These are phyloP conservation scores for Xyliphius kryptos DNA, from an alignment of 2,113 vertebrate species.

Conservation along the genomic window DNA sequence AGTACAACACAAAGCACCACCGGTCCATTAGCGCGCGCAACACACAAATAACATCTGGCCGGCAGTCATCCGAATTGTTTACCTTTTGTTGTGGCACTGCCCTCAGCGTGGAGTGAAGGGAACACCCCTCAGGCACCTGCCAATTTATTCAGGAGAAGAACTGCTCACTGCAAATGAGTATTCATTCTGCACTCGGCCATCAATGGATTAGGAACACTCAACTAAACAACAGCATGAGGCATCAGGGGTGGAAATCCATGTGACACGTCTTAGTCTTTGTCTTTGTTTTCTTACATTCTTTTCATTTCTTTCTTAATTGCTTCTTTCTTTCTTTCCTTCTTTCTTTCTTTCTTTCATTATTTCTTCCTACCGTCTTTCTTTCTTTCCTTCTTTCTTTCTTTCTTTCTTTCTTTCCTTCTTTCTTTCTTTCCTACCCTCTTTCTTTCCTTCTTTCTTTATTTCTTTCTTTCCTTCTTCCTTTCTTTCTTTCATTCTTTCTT, in stretches of 20 bases:
- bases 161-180: neutral
- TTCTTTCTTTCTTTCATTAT: neutral
- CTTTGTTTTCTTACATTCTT: neutral
- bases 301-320: too few species aligned
- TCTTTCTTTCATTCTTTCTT: neutral
- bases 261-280: neutral
- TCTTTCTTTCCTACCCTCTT: too few species aligned
- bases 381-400: too few species aligned
- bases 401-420: too few species aligned
- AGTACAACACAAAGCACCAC: neutral
- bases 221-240: too few species aligned
- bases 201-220: too few species aligned
- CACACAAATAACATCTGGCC: neutral
- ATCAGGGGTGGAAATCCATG: too few species aligned
- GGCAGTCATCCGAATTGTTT: neutral
- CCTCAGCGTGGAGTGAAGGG: neutral
- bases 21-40: neutral
- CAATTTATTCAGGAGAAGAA: neutral
- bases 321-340: slow-evolving; percentile 9
- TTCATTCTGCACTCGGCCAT: neutral
- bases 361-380: too few species aligned
- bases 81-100: neutral
- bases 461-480: neutral
- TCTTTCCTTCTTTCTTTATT: too few species aligned
- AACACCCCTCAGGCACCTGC: neutral